Conservation (phyloP, 2,888 invertebrate species). For the Pristionchus arcanus region DNA sequence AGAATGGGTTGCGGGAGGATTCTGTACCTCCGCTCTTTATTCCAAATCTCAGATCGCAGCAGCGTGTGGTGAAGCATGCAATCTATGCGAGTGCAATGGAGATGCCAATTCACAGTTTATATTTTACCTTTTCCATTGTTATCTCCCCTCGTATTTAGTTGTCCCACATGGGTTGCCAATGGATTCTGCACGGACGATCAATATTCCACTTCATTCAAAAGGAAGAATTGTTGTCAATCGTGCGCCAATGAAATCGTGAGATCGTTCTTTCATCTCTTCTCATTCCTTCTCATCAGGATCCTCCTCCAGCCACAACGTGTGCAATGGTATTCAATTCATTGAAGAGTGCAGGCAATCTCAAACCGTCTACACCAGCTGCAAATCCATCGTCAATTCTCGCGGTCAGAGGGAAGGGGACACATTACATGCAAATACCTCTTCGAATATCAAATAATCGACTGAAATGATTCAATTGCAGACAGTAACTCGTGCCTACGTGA, state of each 20-base stretch:
- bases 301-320: neutral
- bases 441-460: no score
- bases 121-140: neutral
- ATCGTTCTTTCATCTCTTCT: neutral
- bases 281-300: neutral
- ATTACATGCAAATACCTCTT: no score
- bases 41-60: neutral
- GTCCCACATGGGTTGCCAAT: neutral
- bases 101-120: neutral
- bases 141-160: neutral
- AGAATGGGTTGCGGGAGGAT: neutral
- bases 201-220: neutral
- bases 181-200: neutral
- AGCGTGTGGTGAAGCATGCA: constrained; percentile 2
- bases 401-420: neutral
- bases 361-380: neutral
- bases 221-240: neutral
- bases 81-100: constrained; percentile 1
- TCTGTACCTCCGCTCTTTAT: neutral
- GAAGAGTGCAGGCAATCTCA: constrained; percentile 8
- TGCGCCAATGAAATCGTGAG: constrained; percentile 14
- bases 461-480: neutral
- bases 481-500: constrained; percentile 12
- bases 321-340: neutral
- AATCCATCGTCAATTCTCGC: neutral